phyloP scores from a whole-genome alignment of 2,797 vertebrate species.

The Distichodus sexfasciatus region DNA sequence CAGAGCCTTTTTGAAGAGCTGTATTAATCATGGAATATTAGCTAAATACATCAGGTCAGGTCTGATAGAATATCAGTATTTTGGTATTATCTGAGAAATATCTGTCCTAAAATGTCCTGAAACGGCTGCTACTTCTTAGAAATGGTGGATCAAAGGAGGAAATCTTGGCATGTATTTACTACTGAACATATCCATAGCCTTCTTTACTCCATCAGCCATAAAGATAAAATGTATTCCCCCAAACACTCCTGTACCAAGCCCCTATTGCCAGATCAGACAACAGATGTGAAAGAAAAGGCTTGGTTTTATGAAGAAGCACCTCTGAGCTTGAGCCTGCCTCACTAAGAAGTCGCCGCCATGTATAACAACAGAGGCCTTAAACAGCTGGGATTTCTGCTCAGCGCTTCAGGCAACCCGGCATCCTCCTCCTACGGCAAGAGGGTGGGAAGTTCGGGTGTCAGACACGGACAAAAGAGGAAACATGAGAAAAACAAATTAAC shows the following conservation, averaged over 20 bases:
- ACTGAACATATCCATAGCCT: neutral
- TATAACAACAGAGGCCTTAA: slow-evolving; percentile 18
- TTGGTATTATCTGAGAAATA: neutral
- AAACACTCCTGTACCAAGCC: neutral
- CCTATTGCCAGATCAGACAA: neutral
- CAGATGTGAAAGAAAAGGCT: neutral
- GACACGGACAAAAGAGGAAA: slow-evolving; percentile 42
- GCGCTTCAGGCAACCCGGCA: slow-evolving; percentile 25
- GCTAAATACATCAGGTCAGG: neutral
- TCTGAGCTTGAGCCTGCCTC: neutral
- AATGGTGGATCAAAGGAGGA: neutral
- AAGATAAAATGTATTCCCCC: too few relatives aligned
- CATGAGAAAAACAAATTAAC: slow-evolving; percentile 44
- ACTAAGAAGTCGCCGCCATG: slow-evolving; percentile 15
- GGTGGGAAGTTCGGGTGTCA: slow-evolving; percentile 37
- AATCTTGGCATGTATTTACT: neutral
- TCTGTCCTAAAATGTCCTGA: neutral
- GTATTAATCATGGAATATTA: neutral
- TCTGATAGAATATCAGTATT: too few relatives aligned
- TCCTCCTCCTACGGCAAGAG: slow-evolving; percentile 43
- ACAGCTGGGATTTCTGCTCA: slow-evolving; percentile 27
- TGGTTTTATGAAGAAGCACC: slow-evolving; percentile 15
- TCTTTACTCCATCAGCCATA: neutral
- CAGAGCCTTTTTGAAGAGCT: neutral
- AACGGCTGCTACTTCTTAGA: neutral